These are phyloP conservation scores for Tiliqua scincoides DNA, from an alignment of 2,113 vertebrate genomes.

Conservation along the genomic window DNA sequence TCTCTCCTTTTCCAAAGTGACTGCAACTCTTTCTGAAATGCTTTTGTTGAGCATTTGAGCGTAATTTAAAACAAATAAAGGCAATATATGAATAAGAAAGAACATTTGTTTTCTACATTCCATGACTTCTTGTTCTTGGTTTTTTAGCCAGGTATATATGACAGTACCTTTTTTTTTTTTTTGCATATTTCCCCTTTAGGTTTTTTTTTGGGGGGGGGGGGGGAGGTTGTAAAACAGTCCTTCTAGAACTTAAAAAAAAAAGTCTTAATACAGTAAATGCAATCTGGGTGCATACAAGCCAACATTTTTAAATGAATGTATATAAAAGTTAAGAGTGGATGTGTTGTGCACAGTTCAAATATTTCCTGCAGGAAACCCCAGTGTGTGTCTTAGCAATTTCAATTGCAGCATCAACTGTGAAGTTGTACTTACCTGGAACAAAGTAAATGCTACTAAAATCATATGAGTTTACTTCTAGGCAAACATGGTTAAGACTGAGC, in stretches of 20 bases:
- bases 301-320: background rate
- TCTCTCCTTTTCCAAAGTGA: background rate
- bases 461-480: background rate
- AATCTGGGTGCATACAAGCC: background rate
- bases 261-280: background rate
- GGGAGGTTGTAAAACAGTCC: too few relatives aligned
- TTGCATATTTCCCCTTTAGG: background rate
- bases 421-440: background rate
- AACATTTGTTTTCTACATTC: background rate
- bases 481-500: background rate
- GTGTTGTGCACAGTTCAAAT: background rate
- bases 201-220: background rate
- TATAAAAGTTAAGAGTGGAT: background rate
- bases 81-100: too few relatives aligned
- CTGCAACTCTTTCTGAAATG: background rate
- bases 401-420: background rate
- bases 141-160: background rate
- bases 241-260: background rate
- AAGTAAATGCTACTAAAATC: background rate
- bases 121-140: background rate
- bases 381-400: background rate
- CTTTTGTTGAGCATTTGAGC: background rate
- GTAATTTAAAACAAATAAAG: too few relatives aligned
- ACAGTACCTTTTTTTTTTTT: background rate
- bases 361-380: background rate